Percentiles rank a stretch among this genome's conserved stretches.
Conservation (phyloP, 1,140 invertebrate genomes). For the Acromyrmex heyeri region DNA sequence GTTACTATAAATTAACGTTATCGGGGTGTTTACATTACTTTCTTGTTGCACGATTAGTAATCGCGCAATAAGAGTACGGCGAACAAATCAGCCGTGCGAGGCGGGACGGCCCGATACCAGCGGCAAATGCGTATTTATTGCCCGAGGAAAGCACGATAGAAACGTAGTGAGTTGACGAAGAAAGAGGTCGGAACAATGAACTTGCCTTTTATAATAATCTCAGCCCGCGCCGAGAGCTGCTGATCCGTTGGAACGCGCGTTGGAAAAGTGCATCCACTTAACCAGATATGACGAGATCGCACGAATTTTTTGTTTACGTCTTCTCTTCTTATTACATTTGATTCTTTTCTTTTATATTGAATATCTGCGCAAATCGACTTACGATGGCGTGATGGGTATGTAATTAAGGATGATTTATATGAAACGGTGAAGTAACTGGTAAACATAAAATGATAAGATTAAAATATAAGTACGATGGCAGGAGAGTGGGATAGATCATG, state of each 20-base stretch:
- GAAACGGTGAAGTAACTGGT: conserved; percentile 6
- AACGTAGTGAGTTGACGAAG: conserved; percentile 65
- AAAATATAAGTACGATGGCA: conserved; percentile 12
- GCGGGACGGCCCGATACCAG: conserved; percentile 67
- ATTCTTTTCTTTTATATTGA: background rate
- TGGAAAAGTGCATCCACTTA: conserved; percentile 31
- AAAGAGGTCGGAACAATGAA: conserved; percentile 82
- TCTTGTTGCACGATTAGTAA: conserved; percentile 83
- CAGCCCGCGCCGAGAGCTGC: background rate
- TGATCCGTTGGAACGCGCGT: conserved; percentile 28
- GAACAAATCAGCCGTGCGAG: conserved; percentile 75
- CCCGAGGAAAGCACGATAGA: conserved; percentile 67
- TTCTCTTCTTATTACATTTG: background rate
- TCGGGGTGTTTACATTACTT: conserved; percentile 82
- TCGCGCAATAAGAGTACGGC: conserved; percentile 78
- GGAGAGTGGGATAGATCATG: conserved; percentile 43
- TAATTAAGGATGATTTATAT: conserved; percentile 31
- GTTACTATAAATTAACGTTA: conserved; percentile 82
- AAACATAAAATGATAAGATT: conserved; percentile 28
- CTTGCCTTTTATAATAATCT: conserved; percentile 70
- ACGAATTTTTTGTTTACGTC: background rate
- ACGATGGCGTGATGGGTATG: background rate
- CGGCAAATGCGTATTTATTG: conserved; percentile 76
- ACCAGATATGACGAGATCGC: conserved; percentile 38
- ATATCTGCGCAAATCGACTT: background rate